Conservation (phyloP, 1,140 invertebrate species). For the Meloidogyne floridensis region DNA sequence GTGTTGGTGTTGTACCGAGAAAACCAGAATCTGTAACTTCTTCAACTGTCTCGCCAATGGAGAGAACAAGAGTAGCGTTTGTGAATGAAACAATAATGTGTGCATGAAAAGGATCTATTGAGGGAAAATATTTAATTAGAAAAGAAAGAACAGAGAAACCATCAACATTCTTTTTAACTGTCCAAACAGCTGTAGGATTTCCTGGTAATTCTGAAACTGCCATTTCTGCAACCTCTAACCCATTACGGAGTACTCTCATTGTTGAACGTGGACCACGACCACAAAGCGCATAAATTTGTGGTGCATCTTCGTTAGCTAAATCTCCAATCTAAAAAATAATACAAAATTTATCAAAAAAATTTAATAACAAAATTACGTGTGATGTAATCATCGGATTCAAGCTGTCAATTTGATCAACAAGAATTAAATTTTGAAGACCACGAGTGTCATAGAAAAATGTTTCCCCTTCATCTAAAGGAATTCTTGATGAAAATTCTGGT, state of each 20-base stretch:
- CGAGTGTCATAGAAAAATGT: slow-evolving; percentile 98
- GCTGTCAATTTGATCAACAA: slow-evolving; percentile 97
- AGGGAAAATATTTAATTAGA: slow-evolving; percentile 68
- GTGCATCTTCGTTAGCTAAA: slow-evolving; percentile 93
- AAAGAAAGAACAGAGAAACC: slow-evolving; percentile 72
- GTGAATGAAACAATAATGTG: slow-evolving; percentile 99
- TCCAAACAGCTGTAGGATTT: slow-evolving; percentile 99
- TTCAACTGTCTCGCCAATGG: slow-evolving; percentile 98
- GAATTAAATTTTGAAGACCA: slow-evolving; percentile 87
- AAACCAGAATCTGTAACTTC: slow-evolving; percentile 99
- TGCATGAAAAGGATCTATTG: slow-evolving; percentile 90
- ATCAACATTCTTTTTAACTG: slow-evolving; percentile 90
- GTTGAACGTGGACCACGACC: slow-evolving; percentile 91
- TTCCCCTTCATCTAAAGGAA: slow-evolving; percentile 96
- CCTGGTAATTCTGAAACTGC: slow-evolving; percentile 97
- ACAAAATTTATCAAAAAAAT: slow-evolving; percentile 23
- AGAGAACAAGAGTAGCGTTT: slow-evolving; percentile 96
- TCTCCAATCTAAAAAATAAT: slow-evolving; percentile 68
- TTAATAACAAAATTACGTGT: slow-evolving; percentile 71
- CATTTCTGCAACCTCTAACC: slow-evolving; percentile 97
- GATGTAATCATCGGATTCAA: slow-evolving; percentile 87
- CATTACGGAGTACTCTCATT: slow-evolving; percentile 85
- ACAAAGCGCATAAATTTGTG: slow-evolving; percentile 93
- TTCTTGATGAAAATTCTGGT: slow-evolving; percentile 95
- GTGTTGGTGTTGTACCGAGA: slow-evolving; percentile 92